Evolutionary conservation across 1,140 invertebrate genomes (phyloP).

Genomic region (Brachystomella parvula): DNA sequence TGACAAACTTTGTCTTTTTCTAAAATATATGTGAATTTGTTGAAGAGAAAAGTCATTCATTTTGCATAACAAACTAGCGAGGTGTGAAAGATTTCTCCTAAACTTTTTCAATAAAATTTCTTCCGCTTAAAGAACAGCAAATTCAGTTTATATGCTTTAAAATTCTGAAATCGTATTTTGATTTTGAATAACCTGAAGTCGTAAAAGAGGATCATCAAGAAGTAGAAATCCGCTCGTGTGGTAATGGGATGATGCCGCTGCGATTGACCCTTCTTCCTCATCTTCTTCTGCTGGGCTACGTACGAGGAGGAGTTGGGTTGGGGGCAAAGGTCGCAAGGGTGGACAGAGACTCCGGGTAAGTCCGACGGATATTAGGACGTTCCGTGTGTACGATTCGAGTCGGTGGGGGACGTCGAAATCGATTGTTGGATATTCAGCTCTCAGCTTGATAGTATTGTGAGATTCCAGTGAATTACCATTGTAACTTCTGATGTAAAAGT

Average conservation of each 20-base stretch:
- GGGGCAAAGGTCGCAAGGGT: conserved; percentile 25
- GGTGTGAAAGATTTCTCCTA: no score
- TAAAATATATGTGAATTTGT: no score
- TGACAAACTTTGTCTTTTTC: no score
- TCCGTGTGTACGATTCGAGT: conserved; percentile 27
- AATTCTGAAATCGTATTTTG: no score
- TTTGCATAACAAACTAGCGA: no score
- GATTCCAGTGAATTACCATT: neutral
- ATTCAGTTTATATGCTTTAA: no score
- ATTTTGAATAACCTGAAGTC: conserved; percentile 33
- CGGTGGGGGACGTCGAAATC: conserved; percentile 35
- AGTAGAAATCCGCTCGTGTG: no score
- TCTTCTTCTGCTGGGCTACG: neutral
- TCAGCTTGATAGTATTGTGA: conserved; percentile 19
- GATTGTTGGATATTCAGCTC: conserved; percentile 25
- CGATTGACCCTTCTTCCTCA: neutral
- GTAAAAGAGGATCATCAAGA: conserved; percentile 19
- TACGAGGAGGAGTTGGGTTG: conserved; percentile 21
- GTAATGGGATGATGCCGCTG: neutral
- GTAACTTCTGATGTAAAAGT: neutral
- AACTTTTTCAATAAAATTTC: no score
- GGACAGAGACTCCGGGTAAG: conserved; percentile 31
- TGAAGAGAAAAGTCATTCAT: no score
- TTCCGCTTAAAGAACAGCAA: no score
- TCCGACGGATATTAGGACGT: conserved; percentile 25